These are phyloP conservation scores for Deroplatys truncata DNA, from an alignment of 2,888 invertebrate genomes.

Conservation along the genomic window DNA sequence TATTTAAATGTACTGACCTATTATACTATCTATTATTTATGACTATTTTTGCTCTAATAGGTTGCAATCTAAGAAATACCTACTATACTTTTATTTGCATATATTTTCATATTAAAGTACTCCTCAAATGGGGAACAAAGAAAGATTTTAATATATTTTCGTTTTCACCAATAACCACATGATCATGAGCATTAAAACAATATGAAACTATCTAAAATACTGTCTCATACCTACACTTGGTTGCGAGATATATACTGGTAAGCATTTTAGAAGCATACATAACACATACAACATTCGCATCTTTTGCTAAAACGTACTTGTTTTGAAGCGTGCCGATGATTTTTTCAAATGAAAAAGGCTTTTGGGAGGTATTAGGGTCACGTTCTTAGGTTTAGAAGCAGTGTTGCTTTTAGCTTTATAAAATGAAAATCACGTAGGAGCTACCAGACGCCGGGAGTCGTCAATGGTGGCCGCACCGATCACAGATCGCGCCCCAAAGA, in stretches of 20 bases:
- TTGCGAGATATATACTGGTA: neutral
- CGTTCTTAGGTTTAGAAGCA: neutral
- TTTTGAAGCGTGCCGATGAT: neutral
- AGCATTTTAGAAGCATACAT: neutral
- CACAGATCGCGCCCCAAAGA: neutral
- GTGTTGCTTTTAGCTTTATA: neutral
- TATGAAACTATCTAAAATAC: too few species aligned
- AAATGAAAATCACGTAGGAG: neutral
- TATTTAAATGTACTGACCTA: too few species aligned
- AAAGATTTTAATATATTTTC: too few species aligned
- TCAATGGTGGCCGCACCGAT: neutral
- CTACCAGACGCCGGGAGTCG: neutral
- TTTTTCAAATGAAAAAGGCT: neutral
- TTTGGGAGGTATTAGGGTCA: neutral
- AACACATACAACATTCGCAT: neutral
- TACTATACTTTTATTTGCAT: too few species aligned
- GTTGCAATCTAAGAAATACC: too few species aligned
- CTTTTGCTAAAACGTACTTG: neutral
- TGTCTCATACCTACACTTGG: too few species aligned
- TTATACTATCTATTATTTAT: too few species aligned
- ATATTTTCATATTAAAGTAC: too few species aligned
- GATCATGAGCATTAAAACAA: too few species aligned
- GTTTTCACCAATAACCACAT: too few species aligned
- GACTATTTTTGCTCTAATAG: too few species aligned
- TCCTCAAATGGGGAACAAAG: too few species aligned